Evolutionary conservation across 30 jellyfish, hydroid and myxozoan genomes (phyloP), one percentile per base, ranked within the genome.

Genomic region (Pseudorhiza aurosa): DNA sequence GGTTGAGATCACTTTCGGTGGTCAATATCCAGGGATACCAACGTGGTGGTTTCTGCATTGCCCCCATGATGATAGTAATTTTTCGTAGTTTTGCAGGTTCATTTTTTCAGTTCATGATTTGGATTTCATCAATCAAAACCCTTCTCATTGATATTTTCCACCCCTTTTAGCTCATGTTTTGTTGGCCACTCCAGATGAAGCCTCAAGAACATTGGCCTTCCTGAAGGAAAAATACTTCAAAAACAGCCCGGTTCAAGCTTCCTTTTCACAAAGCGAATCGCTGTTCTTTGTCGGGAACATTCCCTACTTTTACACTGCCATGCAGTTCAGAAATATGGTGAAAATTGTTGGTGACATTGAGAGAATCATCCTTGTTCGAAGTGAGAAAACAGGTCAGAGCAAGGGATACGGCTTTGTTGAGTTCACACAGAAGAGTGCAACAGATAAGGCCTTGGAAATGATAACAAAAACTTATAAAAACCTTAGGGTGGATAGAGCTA

Each of bases 361-460:
- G 71, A 43, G 97, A 26, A 51, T 81, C 25, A 37, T 88, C 21
- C 57, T 82, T 17, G 93, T 71, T 11, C 62, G 80, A 9, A 67
- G 95, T 82, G 87, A 82, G 62, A 27, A 22, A 19, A 81, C 97
- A 40, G 96, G 96, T 0, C 96, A 65, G 28, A 65, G 96, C 70
- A 81, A 81, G 65, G 97, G 97, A 14, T 89, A 89, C 50, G 97
- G 97, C 11, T 81, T 89, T 89, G 96, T 89, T 22, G 97, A 89
- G 58, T 89, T 42, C 58, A 58, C 57, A 21, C 15, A 64, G 29
- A 82, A 73, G 46, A 47, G 53, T 33, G 78, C 65, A 71, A 78
- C 77, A 15, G 82, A 74, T 22, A 46, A 32, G 62, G 96, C 97
- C 2, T 39, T 68, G 18, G 29, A 40, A 8, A 58, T 44, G 30